Percentiles rank a stretch among this genome's conserved stretches.
phyloP scores from a whole-genome alignment of 1,140 invertebrate genomes.

The Gryon sp. region DNA sequence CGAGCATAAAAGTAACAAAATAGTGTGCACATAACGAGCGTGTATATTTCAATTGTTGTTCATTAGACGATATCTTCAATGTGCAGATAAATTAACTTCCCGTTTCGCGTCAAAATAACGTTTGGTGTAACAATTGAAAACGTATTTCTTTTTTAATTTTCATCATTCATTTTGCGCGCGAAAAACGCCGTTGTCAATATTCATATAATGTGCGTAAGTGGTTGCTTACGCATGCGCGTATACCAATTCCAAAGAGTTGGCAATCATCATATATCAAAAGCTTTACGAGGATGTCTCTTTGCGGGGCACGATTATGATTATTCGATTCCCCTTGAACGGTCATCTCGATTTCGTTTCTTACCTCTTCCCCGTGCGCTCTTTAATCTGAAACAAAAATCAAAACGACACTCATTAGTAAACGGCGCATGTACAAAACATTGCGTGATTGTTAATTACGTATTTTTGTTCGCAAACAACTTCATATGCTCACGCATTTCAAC shows the following conservation, averaged over 20 bases:
- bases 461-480: constrained; percentile 29
- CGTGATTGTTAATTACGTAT: constrained; percentile 50
- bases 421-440: constrained; percentile 36
- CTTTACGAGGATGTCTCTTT: constrained; percentile 53
- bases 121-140: too few species aligned
- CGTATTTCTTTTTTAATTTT: constrained; percentile 1
- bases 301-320: constrained; percentile 54
- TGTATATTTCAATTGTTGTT: constrained; percentile 42
- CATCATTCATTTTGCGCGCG: constrained; percentile 11
- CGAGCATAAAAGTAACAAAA: too few species aligned
- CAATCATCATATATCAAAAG: constrained; percentile 62
- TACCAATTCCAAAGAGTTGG: too few species aligned
- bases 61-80: constrained; percentile 54
- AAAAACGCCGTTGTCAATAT: too few species aligned
- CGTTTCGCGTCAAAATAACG: too few species aligned
- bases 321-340: constrained; percentile 29
- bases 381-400: constrained; percentile 72
- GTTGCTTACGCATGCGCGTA: neutral
- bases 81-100: too few species aligned
- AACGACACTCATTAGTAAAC: constrained; percentile 54
- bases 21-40: too few species aligned
- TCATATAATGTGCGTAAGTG: neutral
- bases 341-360: constrained; percentile 60
- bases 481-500: constrained; percentile 40
- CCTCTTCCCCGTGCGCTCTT: constrained; percentile 76